Base-by-base conservation (phyloP, 53 echinoderm and acorn worm species). In the Mesocentrotus franciscanus region DNA sequence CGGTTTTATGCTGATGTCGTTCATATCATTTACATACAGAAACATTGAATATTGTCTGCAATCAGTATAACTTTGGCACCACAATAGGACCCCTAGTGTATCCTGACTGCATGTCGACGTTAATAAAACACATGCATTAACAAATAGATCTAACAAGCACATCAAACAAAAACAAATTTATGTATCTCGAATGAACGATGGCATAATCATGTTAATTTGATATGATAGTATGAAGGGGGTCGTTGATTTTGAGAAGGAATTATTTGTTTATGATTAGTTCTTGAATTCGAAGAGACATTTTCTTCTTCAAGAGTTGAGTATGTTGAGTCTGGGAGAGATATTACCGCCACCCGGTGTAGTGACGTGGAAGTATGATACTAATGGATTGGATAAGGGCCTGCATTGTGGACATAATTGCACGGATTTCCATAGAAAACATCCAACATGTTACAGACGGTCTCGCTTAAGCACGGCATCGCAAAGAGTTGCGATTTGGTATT, bases 211-310 rank as follows among this genome's bases (percentile, higher is more conserved):
- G 49, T 61, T 91, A 66, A 64, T 91, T 91, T 24, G 64, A 91
- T 35, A 36, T 61, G 91, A 91, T 91, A 22, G 35, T 35, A 33
- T 17, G 39, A 64, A 91, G 18, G 91, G 91, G 91, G 91, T 91
- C 60, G 18, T 32, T 66, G 91, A 91, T 66, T 91, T n/a, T 87
- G 56, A 60, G 90, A 64, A 91, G 91, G 91, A 91, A 91, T 91
- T 91, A 90, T 60, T 59, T 90, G n/a, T 58, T 90, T 26, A 90
- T 60, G 90, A 90, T 60, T 30, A 32, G 59, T 29, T 60, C 33
- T 32, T 29, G 58, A 17, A 58, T 30, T 58, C 29, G 17, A 90
- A 60, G 90, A 59, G 90, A 90, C 90, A 17, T 58, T 59, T 85
- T 90, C 13, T 59, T 85, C 56, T 81, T 33, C 33, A 35, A 27